A percentile compares a stretch with the other conserved stretches of the same genome.
Conservation (phyloP, 2,888 invertebrate genomes). For the Noctua comes region DNA sequence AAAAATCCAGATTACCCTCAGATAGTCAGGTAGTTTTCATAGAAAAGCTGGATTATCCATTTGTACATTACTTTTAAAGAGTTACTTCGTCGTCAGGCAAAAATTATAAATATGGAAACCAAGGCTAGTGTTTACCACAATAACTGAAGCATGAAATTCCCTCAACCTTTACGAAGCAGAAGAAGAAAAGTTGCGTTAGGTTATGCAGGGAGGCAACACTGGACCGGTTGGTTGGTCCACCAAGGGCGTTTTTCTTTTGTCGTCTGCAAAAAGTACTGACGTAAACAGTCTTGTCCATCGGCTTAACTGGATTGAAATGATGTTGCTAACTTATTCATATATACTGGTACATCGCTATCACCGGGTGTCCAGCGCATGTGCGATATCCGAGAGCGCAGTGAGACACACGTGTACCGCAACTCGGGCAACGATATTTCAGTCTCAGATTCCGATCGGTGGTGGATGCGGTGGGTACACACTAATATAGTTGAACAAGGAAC, state of each 20-base stretch:
- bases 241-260: neutral
- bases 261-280: neutral
- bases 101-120: neutral
- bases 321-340: neutral
- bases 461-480: neutral
- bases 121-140: neutral
- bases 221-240: neutral
- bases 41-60: too few species aligned
- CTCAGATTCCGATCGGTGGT: neutral
- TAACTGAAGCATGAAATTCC: neutral
- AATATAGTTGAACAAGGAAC: neutral
- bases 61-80: too few species aligned
- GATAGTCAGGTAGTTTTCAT: too few species aligned
- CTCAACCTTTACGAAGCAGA: neutral
- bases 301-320: neutral
- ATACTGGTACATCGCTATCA: neutral
- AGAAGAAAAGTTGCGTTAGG: neutral
- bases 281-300: neutral
- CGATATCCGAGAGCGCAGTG: neutral
- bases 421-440: neutral
- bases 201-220: neutral
- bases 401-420: neutral
- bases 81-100: neutral
- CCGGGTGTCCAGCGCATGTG: neutral
- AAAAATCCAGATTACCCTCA: neutral